Base-by-base conservation (phyloP, 2,113 vertebrate species). In the Silurus glanis region DNA sequence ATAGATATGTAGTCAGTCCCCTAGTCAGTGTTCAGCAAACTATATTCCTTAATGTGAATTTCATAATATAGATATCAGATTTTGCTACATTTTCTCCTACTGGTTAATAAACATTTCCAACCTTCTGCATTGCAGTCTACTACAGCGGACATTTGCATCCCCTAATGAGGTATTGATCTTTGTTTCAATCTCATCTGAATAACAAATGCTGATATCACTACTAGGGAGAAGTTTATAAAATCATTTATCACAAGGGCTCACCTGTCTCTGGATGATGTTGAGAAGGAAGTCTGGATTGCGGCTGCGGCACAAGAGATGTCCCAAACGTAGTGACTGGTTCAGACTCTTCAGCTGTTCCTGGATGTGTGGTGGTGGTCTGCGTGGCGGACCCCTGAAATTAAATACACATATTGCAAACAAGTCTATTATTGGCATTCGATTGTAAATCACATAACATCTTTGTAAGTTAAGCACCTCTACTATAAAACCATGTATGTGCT, bases 221-320 rank as follows among this genome's bases (percentile, higher is more conserved):
- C 28, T 9, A 72, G 8, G 3, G 5, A 72, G 19, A 72, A 47
- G 28, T 5, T 53, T 23, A 53, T 78, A 4, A 16, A 74, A 16
- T 16, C 16, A 21, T 5, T 23, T 37, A 45, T 37, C 25, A 47
- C 25, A 25, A 2, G 47, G n/a, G 0, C 92, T 67, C 49, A 97
- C 98, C 96, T 99, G 98, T 95, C 98, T 96, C 90, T 99, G 98
- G 83, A 99, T 99, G 91, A 99, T 99, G 94, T 98, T 96, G 75
- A 99, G 96, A 8, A 99, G 96, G 66, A 99, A 99, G 91, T 99
- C 98, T 0, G 98, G 98, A 87, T 94, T 97, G 53, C 98, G 97
- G 89, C 98, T 99, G 51, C 97, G 97, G 62, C 98, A 99, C 5
- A 99, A 94, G 7, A 99, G 96, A 89, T 99, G 98, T 9, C 98